Base-by-base conservation (phyloP, 2,113 vertebrate species). In the Pipra filicauda region DNA sequence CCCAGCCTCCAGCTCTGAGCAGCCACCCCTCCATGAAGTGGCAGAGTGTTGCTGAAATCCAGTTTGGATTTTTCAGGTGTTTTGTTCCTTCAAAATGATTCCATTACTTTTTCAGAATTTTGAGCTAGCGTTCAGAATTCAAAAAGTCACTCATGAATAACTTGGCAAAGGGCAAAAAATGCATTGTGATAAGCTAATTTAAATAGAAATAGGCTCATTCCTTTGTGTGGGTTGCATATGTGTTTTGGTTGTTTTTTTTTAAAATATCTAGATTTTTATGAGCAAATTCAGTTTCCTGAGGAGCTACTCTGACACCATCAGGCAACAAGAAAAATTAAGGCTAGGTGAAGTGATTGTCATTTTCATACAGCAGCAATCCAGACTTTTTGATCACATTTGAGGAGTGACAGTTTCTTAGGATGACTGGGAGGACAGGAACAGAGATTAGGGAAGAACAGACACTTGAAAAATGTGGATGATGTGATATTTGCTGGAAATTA, bases 111-210 rank as follows among this genome's bases (percentile, higher is more conserved):
- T 86, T 84, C 0, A 0, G 83, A 81, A 65, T 78, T 88, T 94
- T 92, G 75, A 89, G 48, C 39, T 92, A 52, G 24, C 7, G 8
- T 94, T 91, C 44, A 33, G 83, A 94, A 94, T 84, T 96, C 65
- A 81, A 88, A 75, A 86, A 92, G 52, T 91, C 55, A 24, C 30
- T 96, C 59, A 84, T 84, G 44, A 93, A 91, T 95, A 92, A 74
- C 55, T 86, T 90, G 72, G 44, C 48, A 93, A 95, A 96, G 90
- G 88, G 83, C 82, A 96, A 84, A 93, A 94, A 90, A 71, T 94
- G 95, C 90, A 94, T 94, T 78, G 30, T 78, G 88, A 95, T 81
- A 93, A 93, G 75, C 48, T 93, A 73, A 96, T 96, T 96, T 96
- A 86, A 96, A 96, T 96, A 92, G 93, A 96, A 95, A 94, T 93